Percentiles rank a stretch among this genome's conserved stretches.
Evolutionary conservation across 2,797 vertebrate genomes (phyloP).

Genomic region (Antrozous pallidus): DNA sequence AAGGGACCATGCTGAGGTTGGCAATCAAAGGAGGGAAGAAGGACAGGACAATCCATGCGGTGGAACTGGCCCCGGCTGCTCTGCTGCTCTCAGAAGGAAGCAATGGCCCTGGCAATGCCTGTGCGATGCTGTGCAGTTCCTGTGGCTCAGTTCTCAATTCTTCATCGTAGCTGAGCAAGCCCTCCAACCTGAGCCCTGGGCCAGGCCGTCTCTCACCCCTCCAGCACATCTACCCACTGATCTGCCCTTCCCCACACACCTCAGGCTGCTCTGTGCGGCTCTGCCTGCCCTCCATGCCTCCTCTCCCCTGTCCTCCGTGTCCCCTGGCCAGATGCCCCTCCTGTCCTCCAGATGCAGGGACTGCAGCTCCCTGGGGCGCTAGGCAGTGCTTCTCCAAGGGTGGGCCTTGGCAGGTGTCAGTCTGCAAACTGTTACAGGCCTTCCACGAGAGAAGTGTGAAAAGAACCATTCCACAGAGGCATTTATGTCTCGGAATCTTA

Average conservation of each 20-base stretch:
- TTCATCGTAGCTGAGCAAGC: background rate
- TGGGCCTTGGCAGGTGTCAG: too few species aligned
- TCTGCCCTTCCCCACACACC: background rate
- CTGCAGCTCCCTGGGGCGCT: background rate
- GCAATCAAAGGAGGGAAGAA: background rate
- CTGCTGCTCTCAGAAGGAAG: background rate
- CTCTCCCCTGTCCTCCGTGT: too few species aligned
- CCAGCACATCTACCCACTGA: background rate
- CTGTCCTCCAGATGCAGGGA: background rate
- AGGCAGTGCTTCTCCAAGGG: background rate
- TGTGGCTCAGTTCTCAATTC: fast-evolving
- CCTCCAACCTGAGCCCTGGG: background rate
- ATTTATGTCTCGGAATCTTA: background rate
- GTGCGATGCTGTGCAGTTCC: background rate
- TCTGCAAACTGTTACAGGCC: background rate
- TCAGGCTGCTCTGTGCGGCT: fast-evolving
- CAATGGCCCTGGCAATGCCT: background rate
- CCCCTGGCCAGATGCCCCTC: background rate
- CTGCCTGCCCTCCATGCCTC: background rate
- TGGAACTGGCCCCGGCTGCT: background rate
- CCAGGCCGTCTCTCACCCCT: background rate
- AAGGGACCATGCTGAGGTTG: background rate
- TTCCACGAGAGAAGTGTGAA: background rate
- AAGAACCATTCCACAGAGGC: background rate
- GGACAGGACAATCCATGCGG: fast-evolving